Evolutionary conservation across 2,888 invertebrate genomes (phyloP).

Genomic region (Tortricodes alternella): DNA sequence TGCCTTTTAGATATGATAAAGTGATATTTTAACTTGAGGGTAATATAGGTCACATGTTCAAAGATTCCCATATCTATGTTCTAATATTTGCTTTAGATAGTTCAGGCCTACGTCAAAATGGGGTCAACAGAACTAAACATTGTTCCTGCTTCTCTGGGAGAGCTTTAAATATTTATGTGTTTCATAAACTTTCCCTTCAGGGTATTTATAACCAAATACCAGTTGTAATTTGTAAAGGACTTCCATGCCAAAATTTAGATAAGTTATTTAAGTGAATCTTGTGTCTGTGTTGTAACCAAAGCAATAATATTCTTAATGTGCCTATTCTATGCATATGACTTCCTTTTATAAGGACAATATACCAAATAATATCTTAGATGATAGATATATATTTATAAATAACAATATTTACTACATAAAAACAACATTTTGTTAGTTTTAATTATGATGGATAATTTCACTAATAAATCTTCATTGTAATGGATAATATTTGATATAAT

Average conservation of each 20-base stretch:
- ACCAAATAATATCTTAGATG: constrained; percentile 70
- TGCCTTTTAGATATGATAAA: constrained; percentile 81
- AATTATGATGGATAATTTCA: constrained; percentile 20
- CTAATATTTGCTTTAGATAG: constrained; percentile 72
- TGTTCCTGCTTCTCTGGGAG: constrained; percentile 63
- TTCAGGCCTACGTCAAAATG: constrained; percentile 60
- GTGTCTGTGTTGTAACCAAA: constrained; percentile 78
- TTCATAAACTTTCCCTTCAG: constrained; percentile 61
- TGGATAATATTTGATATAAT: constrained; percentile 11
- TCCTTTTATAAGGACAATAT: constrained; percentile 55
- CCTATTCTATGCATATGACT: constrained; percentile 63
- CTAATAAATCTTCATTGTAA: constrained; percentile 10
- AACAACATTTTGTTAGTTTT: constrained; percentile 9
- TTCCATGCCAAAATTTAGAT: constrained; percentile 77
- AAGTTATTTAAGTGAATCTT: constrained; percentile 71
- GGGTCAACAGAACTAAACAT: constrained; percentile 55
- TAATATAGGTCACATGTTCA: constrained; percentile 69
- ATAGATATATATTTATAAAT: constrained; percentile 46
- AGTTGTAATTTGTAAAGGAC: constrained; percentile 55
- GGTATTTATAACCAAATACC: constrained; percentile 48
- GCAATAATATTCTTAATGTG: constrained; percentile 77
- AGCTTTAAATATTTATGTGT: constrained; percentile 70
- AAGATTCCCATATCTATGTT: constrained; percentile 67
- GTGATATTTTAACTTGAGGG: constrained; percentile 67
- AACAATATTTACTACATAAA: constrained; percentile 33